Evolutionary conservation across 2,113 vertebrate genomes (phyloP), one percentile per base, ranked within the genome.

Genomic region (Ursus arctos): DNA sequence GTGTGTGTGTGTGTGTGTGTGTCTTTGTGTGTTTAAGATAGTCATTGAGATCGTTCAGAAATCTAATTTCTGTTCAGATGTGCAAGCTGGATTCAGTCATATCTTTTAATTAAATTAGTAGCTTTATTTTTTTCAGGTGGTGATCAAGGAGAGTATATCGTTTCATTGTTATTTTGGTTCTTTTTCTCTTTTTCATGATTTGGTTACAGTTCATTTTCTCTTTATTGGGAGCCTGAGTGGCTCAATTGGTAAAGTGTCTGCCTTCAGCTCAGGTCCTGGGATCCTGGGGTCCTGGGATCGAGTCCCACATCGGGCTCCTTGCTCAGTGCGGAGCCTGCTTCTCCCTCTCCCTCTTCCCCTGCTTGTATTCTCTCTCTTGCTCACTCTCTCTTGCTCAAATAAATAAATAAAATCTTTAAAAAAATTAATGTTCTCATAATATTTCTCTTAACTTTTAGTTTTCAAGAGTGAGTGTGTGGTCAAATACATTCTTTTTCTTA

Each of bases 401-500:
- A 43, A 43, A 43, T 43, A 43, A 43, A 43, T 43, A 43, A 43
- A 43, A 43, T 43, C 4, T 43, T 43, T 43, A 6, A 43, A 43
- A 43, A 43, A 43, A 43, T 43, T 84, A 77, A 53, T 11, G n/a
- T 86, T 89, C 31, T 40, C 19, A 24, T 85, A 69, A 69, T 12
- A 71, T 51, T 83, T 88, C 31, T 93, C n/a, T 88, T 71, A 88
- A 51, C 36, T 69, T 97, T 63, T 31, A 89, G 36, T 69, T 92
- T 84, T 51, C 36, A 67, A 74, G 76, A 86, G 11, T 28, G n/a
- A 61, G 31, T 4, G 13, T 26, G 5, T 26, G 21, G 4, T 33
- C 40, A 16, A 77, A 71, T 47, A 36, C 10, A 24, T 65, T 43
- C 19, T 72, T 96, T 72, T 77, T 51, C 26, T 83, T 47, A 80